Percentiles rank a stretch among this genome's conserved stretches.
Conservation (phyloP, 2,113 vertebrate genomes). For the Cercocebus atys region DNA sequence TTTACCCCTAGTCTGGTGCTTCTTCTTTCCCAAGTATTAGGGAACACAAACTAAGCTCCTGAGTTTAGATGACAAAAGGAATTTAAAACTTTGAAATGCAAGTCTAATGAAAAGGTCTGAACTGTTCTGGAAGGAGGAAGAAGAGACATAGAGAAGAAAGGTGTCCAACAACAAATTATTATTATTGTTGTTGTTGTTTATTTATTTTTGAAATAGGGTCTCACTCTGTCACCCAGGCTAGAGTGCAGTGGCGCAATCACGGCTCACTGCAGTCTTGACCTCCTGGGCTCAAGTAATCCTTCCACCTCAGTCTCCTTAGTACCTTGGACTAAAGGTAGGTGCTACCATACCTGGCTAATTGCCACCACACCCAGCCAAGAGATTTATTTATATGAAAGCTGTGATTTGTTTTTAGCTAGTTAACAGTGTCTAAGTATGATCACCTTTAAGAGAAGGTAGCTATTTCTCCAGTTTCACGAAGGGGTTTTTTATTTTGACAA, state of each 20-base stretch:
- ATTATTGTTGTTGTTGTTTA: too few relatives aligned
- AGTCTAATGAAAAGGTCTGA: constrained; percentile 16
- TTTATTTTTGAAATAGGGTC: too few relatives aligned
- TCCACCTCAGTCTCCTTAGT: too few relatives aligned
- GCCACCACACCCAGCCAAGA: not conserved
- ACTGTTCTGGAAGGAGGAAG: not conserved
- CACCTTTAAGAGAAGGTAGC: constrained; percentile 35
- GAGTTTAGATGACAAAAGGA: constrained; percentile 22
- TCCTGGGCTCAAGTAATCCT: too few relatives aligned
- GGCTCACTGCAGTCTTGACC: too few relatives aligned
- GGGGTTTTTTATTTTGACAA: constrained; percentile 79
- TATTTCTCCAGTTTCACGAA: constrained; percentile 76
- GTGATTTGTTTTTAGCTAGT: not conserved
- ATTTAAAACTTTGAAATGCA: constrained; percentile 3
- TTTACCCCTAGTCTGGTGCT: not conserved
- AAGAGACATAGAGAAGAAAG: not conserved
- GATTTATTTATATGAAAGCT: not conserved
- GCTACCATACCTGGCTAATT: too few relatives aligned
- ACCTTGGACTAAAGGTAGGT: too few relatives aligned
- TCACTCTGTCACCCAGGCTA: too few relatives aligned
- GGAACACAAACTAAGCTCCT: not conserved
- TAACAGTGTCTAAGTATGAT: not conserved
- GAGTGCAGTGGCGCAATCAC: too few relatives aligned
- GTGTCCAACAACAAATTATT: not conserved
- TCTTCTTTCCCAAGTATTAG: not conserved